Evolutionary conservation across 2,888 invertebrate species (phyloP).

Genomic region (Calliphora vomitoria): DNA sequence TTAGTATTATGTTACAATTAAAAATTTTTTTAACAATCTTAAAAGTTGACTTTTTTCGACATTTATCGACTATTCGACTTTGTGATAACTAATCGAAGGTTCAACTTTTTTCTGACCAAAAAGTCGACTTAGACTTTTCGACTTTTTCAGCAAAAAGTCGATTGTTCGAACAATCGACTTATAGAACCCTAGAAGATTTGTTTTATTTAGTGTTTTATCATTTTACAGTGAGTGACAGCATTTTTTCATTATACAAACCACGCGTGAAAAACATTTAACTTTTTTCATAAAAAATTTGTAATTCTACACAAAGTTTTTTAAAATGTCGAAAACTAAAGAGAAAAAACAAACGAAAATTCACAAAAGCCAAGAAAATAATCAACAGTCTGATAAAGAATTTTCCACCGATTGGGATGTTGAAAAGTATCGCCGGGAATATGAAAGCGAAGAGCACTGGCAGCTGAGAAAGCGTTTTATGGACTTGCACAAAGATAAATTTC

Average conservation of each 20-base stretch:
- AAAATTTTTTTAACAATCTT: too few relatives aligned
- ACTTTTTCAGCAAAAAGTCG: too few relatives aligned
- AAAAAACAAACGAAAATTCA: conserved; percentile 27
- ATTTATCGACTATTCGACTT: too few relatives aligned
- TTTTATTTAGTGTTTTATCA: not conserved
- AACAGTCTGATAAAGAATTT: conserved; percentile 35
- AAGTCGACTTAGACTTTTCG: too few relatives aligned
- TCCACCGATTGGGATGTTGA: conserved; percentile 89
- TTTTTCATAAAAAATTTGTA: not conserved
- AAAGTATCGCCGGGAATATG: conserved; percentile 90
- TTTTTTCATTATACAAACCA: conserved; percentile 2
- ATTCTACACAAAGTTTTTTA: not conserved
- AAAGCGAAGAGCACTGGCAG: conserved; percentile 96
- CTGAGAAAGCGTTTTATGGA: conserved; percentile 92
- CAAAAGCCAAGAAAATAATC: not conserved
- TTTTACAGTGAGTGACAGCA: not conserved
- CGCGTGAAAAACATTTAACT: conserved; percentile 5
- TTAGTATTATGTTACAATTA: too few relatives aligned
- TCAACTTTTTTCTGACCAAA: too few relatives aligned
- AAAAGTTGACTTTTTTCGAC: too few relatives aligned
- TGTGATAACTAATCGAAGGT: too few relatives aligned
- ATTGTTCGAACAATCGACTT: too few relatives aligned
- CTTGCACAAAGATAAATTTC: conserved; percentile 90
- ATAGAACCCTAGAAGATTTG: too few relatives aligned
- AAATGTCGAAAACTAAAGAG: conserved; percentile 64